Conservation (phyloP, 1,140 invertebrate species). For the Geopemphigus sp. region DNA sequence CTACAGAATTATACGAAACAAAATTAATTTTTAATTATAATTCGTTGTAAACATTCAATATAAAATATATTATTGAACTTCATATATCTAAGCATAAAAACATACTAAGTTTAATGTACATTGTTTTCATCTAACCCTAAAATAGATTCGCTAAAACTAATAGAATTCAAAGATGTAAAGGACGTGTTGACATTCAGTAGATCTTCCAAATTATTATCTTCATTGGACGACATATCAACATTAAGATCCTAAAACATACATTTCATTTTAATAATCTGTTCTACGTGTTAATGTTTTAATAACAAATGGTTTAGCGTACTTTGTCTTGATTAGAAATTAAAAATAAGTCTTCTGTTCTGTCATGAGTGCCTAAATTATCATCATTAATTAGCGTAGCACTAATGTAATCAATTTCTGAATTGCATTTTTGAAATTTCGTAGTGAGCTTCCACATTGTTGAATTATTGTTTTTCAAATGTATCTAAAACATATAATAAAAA, state of each 20-base stretch:
- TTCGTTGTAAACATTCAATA: too few relatives aligned
- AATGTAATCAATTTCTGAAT: conserved; percentile 38
- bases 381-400: conserved; percentile 22
- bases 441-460: conserved; percentile 34
- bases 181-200: conserved; percentile 32
- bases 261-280: not conserved
- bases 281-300: not conserved
- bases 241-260: conserved; percentile 32
- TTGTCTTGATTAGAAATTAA: conserved; percentile 23
- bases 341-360: conserved; percentile 37
- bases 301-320: conserved; percentile 1
- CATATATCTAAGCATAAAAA: too few relatives aligned
- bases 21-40: too few relatives aligned
- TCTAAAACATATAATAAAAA: not conserved
- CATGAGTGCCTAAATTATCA: not conserved
- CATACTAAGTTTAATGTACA: too few relatives aligned
- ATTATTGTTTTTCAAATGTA: conserved; percentile 37
- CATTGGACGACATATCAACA: not conserved
- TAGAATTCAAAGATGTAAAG: conserved; percentile 36
- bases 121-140: conserved; percentile 23
- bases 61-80: too few relatives aligned
- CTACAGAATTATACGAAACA: too few relatives aligned
- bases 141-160: conserved; percentile 39
- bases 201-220: conserved; percentile 44
- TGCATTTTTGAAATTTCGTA: conserved; percentile 35